Percentiles rank a stretch among this genome's conserved stretches.
These are phyloP conservation scores for Lysandra bellargus DNA, from an alignment of 2,888 invertebrate genomes.

Conservation along the genomic window DNA sequence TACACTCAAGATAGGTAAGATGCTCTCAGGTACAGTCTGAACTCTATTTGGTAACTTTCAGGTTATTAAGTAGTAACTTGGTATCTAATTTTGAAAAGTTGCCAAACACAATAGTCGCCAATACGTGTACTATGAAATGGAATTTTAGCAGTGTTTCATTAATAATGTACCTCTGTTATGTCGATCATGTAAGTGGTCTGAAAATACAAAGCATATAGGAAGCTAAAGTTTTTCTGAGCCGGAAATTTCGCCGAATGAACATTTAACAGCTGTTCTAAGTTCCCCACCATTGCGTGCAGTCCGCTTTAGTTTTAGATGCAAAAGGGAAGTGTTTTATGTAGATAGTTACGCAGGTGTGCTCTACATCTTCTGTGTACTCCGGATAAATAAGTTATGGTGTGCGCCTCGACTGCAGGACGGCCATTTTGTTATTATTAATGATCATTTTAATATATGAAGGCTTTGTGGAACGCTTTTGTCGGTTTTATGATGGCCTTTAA, in stretches of 20 bases:
- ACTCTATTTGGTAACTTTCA: background rate
- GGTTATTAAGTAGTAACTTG: background rate
- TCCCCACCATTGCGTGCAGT: background rate
- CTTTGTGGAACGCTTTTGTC: background rate
- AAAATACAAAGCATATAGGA: conserved; percentile 3
- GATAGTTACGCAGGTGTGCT: conserved; percentile 9
- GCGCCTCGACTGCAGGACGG: background rate
- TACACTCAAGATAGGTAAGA: conserved; percentile 92
- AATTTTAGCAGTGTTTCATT: background rate
- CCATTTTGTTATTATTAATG: background rate
- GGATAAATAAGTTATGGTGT: background rate
- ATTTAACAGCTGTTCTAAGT: background rate
- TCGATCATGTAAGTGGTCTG: conserved; percentile 3
- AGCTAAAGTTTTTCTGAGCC: conserved; percentile 12
- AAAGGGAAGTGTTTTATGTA: conserved; percentile 5
- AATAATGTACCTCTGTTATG: background rate
- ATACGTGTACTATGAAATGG: background rate
- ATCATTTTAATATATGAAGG: background rate
- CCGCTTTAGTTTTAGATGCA: conserved; percentile 5
- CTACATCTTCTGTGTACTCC: background rate
- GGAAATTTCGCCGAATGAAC: background rate
- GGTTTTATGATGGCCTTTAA: background rate
- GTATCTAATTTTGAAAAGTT: background rate
- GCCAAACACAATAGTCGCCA: background rate
- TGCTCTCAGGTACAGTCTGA: background rate